A percentile compares a stretch with the other conserved stretches of the same genome.
These are phyloP conservation scores for Tipula lateralis DNA, from an alignment of 2,888 invertebrate genomes.

Conservation along the genomic window DNA sequence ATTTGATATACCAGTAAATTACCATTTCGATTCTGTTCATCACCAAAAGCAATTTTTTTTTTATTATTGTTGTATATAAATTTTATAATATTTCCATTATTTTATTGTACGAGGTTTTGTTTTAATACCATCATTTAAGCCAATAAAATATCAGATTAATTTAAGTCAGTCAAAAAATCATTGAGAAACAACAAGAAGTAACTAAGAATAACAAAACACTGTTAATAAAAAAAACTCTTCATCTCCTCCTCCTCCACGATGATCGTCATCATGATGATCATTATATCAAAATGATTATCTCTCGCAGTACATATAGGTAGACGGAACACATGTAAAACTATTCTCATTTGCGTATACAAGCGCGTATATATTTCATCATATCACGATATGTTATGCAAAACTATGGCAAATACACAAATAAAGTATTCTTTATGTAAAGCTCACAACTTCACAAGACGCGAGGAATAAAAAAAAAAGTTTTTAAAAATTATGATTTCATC, in stretches of 20 bases:
- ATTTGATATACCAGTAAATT: not conserved
- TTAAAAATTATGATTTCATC: conserved; percentile 19
- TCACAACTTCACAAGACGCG: not conserved
- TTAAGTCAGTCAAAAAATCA: not conserved
- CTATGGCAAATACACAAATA: not conserved
- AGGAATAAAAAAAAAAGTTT: not conserved
- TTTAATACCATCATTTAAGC: not conserved
- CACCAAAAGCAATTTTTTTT: not conserved
- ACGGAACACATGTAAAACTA: not conserved
- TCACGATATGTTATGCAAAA: not conserved
- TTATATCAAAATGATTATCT: not conserved
- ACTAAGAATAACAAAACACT: not conserved
- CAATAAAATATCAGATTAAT: conserved; percentile 11
- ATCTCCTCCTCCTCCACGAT: conserved; percentile 1
- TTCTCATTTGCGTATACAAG: not conserved
- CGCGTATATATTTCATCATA: not conserved
- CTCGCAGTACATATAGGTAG: not conserved
- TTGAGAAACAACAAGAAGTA: not conserved
- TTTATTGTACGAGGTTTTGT: not conserved
- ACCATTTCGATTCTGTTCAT: not conserved
- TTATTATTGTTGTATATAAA: not conserved
- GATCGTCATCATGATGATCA: not conserved
- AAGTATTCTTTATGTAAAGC: conserved; percentile 6
- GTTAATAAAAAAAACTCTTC: not conserved
- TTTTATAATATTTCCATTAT: not conserved